A percentile compares a stretch with the other conserved stretches of the same genome.
phyloP scores from a whole-genome alignment of 92 coral and sea anemone genomes.

The Meandrina meandrites region DNA sequence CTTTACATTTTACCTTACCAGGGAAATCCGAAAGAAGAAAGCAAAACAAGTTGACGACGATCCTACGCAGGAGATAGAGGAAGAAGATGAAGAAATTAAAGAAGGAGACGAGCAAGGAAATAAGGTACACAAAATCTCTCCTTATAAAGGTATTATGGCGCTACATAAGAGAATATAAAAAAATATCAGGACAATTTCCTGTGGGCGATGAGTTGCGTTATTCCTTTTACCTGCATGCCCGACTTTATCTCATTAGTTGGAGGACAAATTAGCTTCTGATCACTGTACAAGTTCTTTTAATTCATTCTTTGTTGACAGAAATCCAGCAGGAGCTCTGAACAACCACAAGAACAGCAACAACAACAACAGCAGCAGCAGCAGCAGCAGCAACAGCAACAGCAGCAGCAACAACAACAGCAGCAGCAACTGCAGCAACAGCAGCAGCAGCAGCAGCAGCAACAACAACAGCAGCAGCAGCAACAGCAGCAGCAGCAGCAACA shows the following conservation, averaged over 20 bases:
- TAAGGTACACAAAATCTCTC: conserved; percentile 39
- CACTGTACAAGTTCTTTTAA: neutral
- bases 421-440: conserved; percentile 47
- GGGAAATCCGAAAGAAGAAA: conserved; percentile 37
- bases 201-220: neutral
- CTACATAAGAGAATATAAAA: neutral
- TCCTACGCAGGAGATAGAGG: neutral
- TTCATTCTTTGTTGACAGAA: conserved; percentile 13
- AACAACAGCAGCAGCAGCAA: conserved; percentile 19
- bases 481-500: too few relatives aligned
- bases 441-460: conserved; percentile 24
- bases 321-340: neutral
- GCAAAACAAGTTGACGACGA: conserved; percentile 25
- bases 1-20: neutral
- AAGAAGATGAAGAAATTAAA: conserved; percentile 32
- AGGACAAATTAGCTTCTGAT: neutral
- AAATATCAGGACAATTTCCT: neutral
- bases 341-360: conserved; percentile 28
- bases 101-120: conserved; percentile 16
- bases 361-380: conserved; percentile 46
- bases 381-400: conserved; percentile 12
- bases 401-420: conserved; percentile 25
- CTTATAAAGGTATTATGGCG: neutral
- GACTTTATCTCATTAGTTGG: neutral
- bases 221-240: neutral